A percentile compares a stretch with the other conserved stretches of the same genome.
phyloP scores from a whole-genome alignment of 2,113 vertebrate species.

The Pelodiscus sinensis region DNA sequence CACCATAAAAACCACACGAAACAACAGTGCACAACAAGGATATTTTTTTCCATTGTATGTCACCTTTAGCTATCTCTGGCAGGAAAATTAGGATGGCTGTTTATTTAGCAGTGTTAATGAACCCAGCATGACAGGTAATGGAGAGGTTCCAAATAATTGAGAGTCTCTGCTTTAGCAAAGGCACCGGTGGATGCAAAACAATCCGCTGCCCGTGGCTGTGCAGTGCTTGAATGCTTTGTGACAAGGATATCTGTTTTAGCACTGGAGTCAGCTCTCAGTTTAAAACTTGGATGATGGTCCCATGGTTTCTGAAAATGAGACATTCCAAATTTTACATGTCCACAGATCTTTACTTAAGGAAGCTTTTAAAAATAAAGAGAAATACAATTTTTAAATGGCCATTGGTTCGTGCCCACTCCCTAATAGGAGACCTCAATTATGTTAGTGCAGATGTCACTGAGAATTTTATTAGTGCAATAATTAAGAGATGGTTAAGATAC shows the following conservation, averaged over 20 bases:
- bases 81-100: accelerated
- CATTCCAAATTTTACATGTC: not conserved
- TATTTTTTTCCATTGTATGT: not conserved
- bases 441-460: no score
- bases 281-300: conserved; percentile 17
- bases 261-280: conserved; percentile 16
- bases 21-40: not conserved
- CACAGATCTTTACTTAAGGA: conserved; percentile 29
- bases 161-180: not conserved
- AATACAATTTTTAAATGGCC: no score
- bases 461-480: no score
- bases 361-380: conserved; percentile 8
- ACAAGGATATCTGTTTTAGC: conserved; percentile 32
- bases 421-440: no score
- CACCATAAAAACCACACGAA: not conserved
- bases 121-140: conserved; percentile 15
- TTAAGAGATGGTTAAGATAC: no score
- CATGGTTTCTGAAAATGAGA: conserved; percentile 55
- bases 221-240: conserved; percentile 21
- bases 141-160: not conserved
- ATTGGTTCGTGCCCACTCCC: no score
- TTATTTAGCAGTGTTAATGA: not conserved
- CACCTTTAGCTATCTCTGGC: not conserved
- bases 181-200: not conserved
- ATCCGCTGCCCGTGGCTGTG: not conserved